These are phyloP conservation scores for Huso huso DNA, from an alignment of 2,797 vertebrate species.

Conservation along the genomic window DNA sequence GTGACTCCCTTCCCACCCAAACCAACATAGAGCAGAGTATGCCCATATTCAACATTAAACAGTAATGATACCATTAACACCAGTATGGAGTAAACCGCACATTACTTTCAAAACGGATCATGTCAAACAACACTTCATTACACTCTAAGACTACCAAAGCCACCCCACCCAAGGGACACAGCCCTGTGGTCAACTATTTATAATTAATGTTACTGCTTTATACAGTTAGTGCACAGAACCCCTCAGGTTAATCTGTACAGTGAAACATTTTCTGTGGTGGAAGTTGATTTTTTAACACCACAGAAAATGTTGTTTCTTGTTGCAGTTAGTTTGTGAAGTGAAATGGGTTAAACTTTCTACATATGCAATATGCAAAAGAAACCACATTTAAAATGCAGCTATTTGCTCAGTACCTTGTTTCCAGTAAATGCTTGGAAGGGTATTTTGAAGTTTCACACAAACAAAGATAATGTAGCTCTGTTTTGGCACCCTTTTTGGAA, in stretches of 20 bases:
- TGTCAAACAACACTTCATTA: neutral
- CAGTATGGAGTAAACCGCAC: slow-evolving; percentile 3
- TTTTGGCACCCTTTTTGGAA: neutral
- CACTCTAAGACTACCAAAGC: no score
- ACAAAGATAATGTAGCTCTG: neutral
- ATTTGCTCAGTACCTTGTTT: neutral
- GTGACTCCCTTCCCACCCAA: no score
- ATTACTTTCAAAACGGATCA: neutral
- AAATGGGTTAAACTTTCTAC: neutral
- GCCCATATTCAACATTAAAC: neutral
- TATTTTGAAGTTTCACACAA: neutral
- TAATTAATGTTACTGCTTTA: no score
- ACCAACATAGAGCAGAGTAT: neutral
- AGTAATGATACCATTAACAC: neutral
- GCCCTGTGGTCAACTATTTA: no score
- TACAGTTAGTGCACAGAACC: no score
- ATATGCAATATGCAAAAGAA: neutral
- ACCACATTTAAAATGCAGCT: neutral
- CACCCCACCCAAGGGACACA: no score
- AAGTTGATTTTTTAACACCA: no score
- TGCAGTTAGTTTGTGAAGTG: neutral
- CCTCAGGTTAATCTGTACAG: no score
- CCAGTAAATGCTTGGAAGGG: neutral
- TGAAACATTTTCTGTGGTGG: no score
- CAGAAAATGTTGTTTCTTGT: no score